Percentiles rank a stretch among this genome's conserved stretches.
phyloP scores from a whole-genome alignment of 2,113 vertebrate genomes.

The Struthio camelus region DNA sequence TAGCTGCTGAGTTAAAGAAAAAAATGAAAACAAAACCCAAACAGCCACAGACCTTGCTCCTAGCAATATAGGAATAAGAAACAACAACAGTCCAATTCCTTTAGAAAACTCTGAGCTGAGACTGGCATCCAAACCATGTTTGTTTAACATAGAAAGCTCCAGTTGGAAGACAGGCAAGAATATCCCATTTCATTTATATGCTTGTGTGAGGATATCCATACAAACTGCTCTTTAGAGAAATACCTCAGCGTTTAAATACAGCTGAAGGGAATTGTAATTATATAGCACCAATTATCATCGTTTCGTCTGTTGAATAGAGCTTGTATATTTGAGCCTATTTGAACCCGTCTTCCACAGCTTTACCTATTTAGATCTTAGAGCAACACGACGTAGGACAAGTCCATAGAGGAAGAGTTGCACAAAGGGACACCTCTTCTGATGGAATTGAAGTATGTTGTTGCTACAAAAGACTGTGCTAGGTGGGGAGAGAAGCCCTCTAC shows the following conservation, averaged over 20 bases:
- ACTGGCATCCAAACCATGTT: background rate
- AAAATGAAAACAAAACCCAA: background rate
- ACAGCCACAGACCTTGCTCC: background rate
- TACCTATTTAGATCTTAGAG: background rate
- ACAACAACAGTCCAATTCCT: background rate
- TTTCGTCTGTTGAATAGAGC: background rate
- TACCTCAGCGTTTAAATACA: background rate
- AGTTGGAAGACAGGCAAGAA: background rate
- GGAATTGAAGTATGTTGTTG: background rate
- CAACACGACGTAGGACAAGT: background rate
- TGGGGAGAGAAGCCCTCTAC: background rate
- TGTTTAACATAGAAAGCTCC: background rate
- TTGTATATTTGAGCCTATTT: background rate
- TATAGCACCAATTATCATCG: background rate
- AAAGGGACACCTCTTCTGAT: background rate
- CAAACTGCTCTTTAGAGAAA: background rate
- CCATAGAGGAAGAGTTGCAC: background rate
- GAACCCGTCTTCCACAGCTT: background rate
- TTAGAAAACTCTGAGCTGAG: background rate
- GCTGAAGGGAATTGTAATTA: background rate
- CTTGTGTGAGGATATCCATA: background rate
- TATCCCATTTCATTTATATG: background rate
- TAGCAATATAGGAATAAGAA: background rate
- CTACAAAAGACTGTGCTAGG: background rate
- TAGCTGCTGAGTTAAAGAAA: background rate